Evolutionary conservation across 2,797 vertebrate genomes (phyloP).

Genomic region (Buphagus erythrorhynchus): DNA sequence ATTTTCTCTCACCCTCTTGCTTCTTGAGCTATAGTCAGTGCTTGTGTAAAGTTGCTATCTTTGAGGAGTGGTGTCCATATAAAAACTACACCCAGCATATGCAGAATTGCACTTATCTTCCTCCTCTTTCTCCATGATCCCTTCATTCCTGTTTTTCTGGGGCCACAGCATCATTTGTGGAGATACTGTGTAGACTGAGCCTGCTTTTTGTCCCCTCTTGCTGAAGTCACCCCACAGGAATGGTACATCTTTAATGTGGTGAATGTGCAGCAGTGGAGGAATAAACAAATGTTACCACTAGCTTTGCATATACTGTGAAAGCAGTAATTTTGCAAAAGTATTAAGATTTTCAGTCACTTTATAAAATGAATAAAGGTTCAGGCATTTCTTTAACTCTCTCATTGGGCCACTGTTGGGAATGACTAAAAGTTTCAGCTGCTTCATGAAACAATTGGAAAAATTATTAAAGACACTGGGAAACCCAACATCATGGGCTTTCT

Average conservation of each 20-base stretch:
- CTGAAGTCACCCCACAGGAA: background rate
- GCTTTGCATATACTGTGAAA: background rate
- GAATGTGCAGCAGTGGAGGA: background rate
- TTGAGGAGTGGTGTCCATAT: background rate
- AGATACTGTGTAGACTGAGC: background rate
- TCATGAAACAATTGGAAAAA: background rate
- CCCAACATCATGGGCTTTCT: background rate
- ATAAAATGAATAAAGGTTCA: background rate
- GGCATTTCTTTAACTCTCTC: background rate
- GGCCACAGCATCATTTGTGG: background rate
- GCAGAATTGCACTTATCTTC: background rate
- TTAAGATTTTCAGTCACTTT: background rate
- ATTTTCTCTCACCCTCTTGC: background rate
- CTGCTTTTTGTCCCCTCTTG: background rate
- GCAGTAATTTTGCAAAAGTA: background rate
- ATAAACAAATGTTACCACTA: background rate
- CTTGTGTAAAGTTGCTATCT: background rate
- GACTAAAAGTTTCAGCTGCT: background rate
- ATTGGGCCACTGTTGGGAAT: background rate
- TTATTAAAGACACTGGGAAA: background rate
- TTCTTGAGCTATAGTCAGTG: background rate
- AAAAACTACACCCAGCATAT: background rate
- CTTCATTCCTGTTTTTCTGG: background rate
- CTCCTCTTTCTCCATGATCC: background rate
- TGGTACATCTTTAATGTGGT: background rate